Conservation (phyloP, 1,140 invertebrate species). For the Dendroctonus valens region DNA sequence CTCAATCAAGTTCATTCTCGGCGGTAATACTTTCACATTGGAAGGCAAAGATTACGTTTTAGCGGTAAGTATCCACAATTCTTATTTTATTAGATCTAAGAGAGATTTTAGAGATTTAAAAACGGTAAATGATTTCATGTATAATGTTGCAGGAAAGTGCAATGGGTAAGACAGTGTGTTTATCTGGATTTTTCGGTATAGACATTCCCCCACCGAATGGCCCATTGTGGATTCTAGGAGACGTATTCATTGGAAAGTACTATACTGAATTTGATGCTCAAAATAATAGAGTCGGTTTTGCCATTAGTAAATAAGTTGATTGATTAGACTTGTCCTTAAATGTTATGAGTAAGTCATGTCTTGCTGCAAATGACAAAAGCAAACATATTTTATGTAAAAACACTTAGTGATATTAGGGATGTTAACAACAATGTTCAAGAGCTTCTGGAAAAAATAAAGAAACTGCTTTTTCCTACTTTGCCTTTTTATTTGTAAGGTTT, state of each 20-base stretch:
- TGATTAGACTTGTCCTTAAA: too few relatives aligned
- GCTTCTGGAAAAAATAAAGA: too few relatives aligned
- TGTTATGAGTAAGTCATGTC: too few relatives aligned
- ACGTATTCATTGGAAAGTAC: constrained; percentile 94
- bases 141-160: constrained; percentile 56
- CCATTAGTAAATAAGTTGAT: constrained; percentile 49
- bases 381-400: too few relatives aligned
- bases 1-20: constrained; percentile 74
- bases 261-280: constrained; percentile 96
- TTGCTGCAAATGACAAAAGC: too few relatives aligned
- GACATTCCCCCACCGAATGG: constrained; percentile 91
- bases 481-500: too few relatives aligned
- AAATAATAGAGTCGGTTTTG: constrained; percentile 92
- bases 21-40: constrained; percentile 77
- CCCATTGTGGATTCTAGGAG: constrained; percentile 93
- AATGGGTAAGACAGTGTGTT: constrained; percentile 82
- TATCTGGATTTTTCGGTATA: constrained; percentile 96
- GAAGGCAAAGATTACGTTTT: constrained; percentile 84
- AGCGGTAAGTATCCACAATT: constrained; percentile 58
- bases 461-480: too few relatives aligned
- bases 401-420: too few relatives aligned
- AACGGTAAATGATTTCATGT: background rate
- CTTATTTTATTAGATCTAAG: background rate
- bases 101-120: too few relatives aligned
- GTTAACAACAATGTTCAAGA: too few relatives aligned